Percentiles rank a stretch among this genome's conserved stretches.
These are phyloP conservation scores for Pipa parva DNA, from an alignment of 2,113 vertebrate genomes.

Conservation along the genomic window DNA sequence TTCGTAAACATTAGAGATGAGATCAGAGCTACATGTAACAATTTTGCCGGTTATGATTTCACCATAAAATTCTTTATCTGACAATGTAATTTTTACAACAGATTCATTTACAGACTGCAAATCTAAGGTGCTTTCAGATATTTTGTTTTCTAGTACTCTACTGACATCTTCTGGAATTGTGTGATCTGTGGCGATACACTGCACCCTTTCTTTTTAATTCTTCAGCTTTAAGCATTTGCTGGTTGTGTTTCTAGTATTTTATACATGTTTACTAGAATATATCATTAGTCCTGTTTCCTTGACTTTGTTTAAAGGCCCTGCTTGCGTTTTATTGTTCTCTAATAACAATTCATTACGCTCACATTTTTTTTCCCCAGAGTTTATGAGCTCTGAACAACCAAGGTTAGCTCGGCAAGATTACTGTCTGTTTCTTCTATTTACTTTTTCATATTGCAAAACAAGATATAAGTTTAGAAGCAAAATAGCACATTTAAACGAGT, in stretches of 20 bases:
- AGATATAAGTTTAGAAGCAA: no score
- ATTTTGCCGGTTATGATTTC: constrained; percentile 73
- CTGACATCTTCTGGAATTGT: constrained; percentile 49
- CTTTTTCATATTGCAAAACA: constrained; percentile 49
- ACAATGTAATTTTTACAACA: constrained; percentile 38
- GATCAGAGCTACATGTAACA: constrained; percentile 75
- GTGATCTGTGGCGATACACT: constrained; percentile 60
- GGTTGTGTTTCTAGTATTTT: accelerated
- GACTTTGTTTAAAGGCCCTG: neutral
- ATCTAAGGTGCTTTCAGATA: constrained; percentile 40
- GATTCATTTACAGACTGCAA: constrained; percentile 26
- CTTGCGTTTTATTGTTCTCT: neutral
- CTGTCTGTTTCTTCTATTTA: constrained; percentile 47
- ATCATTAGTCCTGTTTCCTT: neutral
- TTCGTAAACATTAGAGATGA: constrained; percentile 89
- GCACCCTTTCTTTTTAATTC: constrained; percentile 4
- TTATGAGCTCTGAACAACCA: constrained; percentile 21
- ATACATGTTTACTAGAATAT: accelerated
- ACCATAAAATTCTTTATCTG: neutral
- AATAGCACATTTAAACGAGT: neutral
- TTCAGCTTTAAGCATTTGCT: neutral
- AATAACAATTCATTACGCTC: neutral
- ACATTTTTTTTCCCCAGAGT: constrained; percentile 18
- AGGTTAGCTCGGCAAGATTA: constrained; percentile 7
- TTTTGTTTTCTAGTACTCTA: constrained; percentile 55